Evolutionary conservation across 2,888 invertebrate genomes (phyloP).

Genomic region (Dynastes tityus): DNA sequence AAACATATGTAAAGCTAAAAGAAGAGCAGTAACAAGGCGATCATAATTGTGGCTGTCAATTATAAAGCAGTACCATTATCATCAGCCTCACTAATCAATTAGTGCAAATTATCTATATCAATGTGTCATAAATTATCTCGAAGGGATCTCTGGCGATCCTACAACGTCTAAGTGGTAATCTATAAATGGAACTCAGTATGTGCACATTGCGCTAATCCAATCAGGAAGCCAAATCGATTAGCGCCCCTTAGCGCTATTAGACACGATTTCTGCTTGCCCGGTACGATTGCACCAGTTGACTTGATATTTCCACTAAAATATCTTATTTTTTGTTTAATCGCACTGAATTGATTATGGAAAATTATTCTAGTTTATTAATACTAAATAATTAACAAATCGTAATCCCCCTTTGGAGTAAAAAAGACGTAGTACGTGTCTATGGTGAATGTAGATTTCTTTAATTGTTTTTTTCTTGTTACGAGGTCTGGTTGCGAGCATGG

Average conservation of each 20-base stretch:
- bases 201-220: constrained; percentile 8
- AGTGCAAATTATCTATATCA: neutral
- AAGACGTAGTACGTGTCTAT: no score
- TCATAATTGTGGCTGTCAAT: neutral
- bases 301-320: no score
- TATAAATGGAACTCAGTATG: constrained; percentile 2
- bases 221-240: constrained; percentile 15
- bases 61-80: neutral
- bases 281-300: neutral
- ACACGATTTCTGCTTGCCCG: neutral
- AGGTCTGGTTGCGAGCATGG: no score
- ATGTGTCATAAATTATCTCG: neutral
- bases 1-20: neutral
- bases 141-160: neutral
- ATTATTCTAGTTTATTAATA: no score
- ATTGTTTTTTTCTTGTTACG: no score
- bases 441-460: no score
- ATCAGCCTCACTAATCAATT: neutral
- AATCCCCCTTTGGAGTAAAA: no score
- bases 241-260: neutral
- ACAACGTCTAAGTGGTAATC: neutral
- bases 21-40: neutral
- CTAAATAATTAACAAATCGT: no score
- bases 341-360: no score
- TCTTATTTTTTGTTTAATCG: no score